Base-by-base conservation (phyloP, 2,113 vertebrate genomes). In the Carlito syrichta region DNA sequence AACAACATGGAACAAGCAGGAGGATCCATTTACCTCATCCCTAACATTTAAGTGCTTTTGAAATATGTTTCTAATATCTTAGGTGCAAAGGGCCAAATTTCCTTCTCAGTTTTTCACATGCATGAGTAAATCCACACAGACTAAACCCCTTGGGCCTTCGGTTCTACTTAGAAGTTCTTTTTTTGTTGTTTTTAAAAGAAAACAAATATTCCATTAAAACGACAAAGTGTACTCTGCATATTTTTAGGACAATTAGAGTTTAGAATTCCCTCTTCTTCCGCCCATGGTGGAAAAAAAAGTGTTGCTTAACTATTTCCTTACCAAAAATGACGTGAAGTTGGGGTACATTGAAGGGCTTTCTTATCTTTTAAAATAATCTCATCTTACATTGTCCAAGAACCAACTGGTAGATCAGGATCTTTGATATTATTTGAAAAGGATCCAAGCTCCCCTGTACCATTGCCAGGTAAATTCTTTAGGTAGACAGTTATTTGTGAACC, bases 171-270 rank as follows among this genome's bases (percentile, higher is more conserved):
- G 96, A 96, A 97, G 93, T 94, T 97, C 32, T 86, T 52, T 38
- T 66, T 79, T 79, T 79, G 43, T 94, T 63, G 86, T 86, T 96
- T 81, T 97, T 94, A 86, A 0, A 96, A 96, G 96, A 98, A 98
- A 98, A 98, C 38, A 96, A 98, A 97, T 97, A 96, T 92, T 89
- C 97, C 96, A 97, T 98, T 97, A 97, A 98, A 98, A 97, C 66
- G 50, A 97, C 96, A 97, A 25, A 95, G 94, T 97, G 96, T 98
- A 94, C 97, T 97, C 96, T 94, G 85, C 97, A 97, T 97, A 98
- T 98, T 98, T 98, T 97, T 98, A 98, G 97, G 96, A 97, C 96
- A 97, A 97, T 98, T 97, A 96, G 52, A 96, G 95, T 97, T 96
- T 92, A 97, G 94, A 98, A 97, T 97, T 98, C 96, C 97, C 97